Evolutionary conservation across 1,140 invertebrate species (phyloP).

Genomic region (Tachypleus tridentatus): DNA sequence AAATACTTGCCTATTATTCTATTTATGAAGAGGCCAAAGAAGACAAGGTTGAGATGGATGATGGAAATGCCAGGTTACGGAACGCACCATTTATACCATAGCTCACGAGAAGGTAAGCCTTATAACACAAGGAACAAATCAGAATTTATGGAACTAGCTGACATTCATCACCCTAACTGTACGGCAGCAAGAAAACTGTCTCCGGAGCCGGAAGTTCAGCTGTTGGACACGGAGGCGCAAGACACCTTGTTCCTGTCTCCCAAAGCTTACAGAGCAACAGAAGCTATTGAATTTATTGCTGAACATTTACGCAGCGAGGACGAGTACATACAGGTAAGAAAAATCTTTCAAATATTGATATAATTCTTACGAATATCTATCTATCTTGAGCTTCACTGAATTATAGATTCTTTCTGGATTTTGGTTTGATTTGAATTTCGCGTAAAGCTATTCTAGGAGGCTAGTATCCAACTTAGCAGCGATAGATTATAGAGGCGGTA

Average conservation of each 20-base stretch:
- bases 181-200: constrained; percentile 36
- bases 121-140: constrained; percentile 48
- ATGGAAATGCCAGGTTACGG: constrained; percentile 69
- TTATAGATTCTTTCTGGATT: constrained; percentile 8
- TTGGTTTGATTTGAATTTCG: not conserved
- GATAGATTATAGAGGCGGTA: too few relatives aligned
- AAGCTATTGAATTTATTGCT: constrained; percentile 95
- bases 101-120: not conserved
- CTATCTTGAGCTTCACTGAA: too few relatives aligned
- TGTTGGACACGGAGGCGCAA: constrained; percentile 77
- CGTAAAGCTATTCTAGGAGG: not conserved
- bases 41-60: constrained; percentile 87
- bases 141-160: constrained; percentile 86
- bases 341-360: not conserved
- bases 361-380: too few relatives aligned
- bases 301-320: constrained; percentile 94
- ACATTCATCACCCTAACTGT: constrained; percentile 89
- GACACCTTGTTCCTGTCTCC: constrained; percentile 78
- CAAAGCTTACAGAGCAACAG: constrained; percentile 79
- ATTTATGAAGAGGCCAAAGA: constrained; percentile 81
- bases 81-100: constrained; percentile 11
- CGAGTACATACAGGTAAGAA: constrained; percentile 82
- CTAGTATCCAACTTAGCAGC: not conserved
- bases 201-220: constrained; percentile 41
- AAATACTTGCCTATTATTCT: constrained; percentile 72